A percentile compares a stretch with the other conserved stretches of the same genome.
Conservation (phyloP, 2,113 vertebrate species). For the Strix aluco region DNA sequence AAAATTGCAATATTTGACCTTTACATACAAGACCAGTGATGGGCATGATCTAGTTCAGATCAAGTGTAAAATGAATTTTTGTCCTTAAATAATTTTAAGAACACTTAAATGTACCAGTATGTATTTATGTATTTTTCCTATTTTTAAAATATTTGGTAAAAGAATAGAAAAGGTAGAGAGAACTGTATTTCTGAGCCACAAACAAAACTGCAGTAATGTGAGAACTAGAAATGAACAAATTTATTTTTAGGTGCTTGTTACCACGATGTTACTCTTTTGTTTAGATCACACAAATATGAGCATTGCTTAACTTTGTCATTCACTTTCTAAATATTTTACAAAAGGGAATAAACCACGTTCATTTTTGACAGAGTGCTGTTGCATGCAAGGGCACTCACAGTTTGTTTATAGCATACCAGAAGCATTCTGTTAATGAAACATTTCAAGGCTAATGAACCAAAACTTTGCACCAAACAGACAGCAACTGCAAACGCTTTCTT, state of each 20-base stretch:
- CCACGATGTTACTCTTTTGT: background rate
- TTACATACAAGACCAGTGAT: background rate
- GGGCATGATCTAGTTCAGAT: background rate
- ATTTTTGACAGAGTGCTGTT: constrained; percentile 20
- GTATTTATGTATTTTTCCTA: background rate
- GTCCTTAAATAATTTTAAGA: background rate
- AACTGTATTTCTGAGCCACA: background rate
- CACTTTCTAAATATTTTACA: background rate
- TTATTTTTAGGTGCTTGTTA: background rate
- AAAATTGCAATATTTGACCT: background rate
- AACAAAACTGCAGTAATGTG: background rate
- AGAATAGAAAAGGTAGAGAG: background rate
- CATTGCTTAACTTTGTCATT: background rate
- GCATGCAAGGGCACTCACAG: background rate
- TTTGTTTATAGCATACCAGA: constrained; percentile 20
- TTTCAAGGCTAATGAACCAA: constrained; percentile 72
- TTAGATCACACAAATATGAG: background rate
- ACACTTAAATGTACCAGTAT: background rate
- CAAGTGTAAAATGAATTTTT: background rate
- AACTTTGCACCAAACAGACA: constrained; percentile 40
- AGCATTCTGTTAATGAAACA: constrained; percentile 39
- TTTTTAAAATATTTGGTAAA: background rate
- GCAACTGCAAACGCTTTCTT: constrained; percentile 15
- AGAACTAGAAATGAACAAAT: background rate
- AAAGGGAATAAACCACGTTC: background rate